Conservation (phyloP, 2,797 vertebrate genomes). For the Mormyrops boulengeri region DNA sequence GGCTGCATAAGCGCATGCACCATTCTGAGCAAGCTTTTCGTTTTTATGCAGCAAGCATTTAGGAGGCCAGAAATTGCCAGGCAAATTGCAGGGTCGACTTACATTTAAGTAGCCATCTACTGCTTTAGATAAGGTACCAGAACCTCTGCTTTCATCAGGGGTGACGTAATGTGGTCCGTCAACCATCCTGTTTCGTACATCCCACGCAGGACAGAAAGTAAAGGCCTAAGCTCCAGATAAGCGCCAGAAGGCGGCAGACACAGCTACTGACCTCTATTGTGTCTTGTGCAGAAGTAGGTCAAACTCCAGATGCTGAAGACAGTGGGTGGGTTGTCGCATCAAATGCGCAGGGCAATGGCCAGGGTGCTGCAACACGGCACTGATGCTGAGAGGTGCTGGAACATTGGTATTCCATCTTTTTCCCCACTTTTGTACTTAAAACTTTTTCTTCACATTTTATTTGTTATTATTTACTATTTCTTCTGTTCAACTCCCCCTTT, state of each 20-base stretch:
- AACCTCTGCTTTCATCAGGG: not conserved
- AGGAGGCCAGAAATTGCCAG: not conserved
- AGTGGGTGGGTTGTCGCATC: not conserved
- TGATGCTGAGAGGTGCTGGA: not conserved
- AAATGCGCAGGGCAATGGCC: not conserved
- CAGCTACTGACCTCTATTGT: not conserved
- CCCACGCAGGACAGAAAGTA: not conserved
- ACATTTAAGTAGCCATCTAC: not conserved
- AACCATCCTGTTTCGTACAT: not conserved
- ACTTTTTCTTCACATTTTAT: not conserved
- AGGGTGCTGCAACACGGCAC: not conserved
- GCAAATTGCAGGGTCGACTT: not conserved
- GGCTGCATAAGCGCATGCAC: not conserved
- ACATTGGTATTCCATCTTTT: not conserved
- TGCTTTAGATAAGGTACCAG: not conserved
- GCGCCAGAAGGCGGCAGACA: not conserved
- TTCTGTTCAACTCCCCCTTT: not conserved
- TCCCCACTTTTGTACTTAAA: not conserved
- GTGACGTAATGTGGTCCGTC: not conserved
- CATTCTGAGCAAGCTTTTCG: not conserved
- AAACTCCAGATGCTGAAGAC: not conserved
- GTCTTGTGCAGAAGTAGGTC: constrained; percentile 20
- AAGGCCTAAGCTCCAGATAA: not conserved
- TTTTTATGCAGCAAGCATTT: not conserved
- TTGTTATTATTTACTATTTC: not conserved